Base-by-base conservation (phyloP, 2,797 vertebrate genomes). In the Pseudopleuronectes americanus region DNA sequence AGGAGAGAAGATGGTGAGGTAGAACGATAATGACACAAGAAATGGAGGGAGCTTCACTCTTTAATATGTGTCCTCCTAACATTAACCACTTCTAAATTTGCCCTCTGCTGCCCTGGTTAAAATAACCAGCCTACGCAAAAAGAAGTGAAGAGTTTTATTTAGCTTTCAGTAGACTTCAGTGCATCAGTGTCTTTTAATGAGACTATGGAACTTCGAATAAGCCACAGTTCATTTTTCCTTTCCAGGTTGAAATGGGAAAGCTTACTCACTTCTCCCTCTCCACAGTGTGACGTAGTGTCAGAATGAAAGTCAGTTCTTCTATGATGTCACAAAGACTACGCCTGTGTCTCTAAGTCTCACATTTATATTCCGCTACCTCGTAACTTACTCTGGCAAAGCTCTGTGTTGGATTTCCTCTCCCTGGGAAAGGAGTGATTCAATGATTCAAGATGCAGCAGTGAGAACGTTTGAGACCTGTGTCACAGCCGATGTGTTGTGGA, bases 261-360 rank as follows among this genome's bases (percentile, higher is more conserved):
- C 80, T 90, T 87, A 89, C 76, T 91, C 90, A 90, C 72, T 81
- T 86, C 82, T 91, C 79, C 80, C 87, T 81, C 47, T 78, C 38
- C 51, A 59, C 53, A 64, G 73, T 8, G 41, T 88, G 83, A 87
- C 56, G 84, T 83, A 54, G 70, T 74, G 84, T 84, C 76, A 87
- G 65, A 83, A 36, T 58, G 16, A 83, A 75, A 53, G 31, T 68
- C 1, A 0, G 21, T 70, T 66, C 70, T 74, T 47, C 57, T 74
- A 63, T 8, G 58, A 74, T 49, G 74, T 45, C 68, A 57, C 4
- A 31, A 57, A 7, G 57, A 59, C 21, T 52, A 59, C 19, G 77
- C 64, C 60, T 31, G 28, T 38, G 76, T 87, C 78, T 85, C 71
- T 57, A 65, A 76, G 54, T 14, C 66, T 77, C 64, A 77, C 63